Evolutionary conservation across 2,797 vertebrate genomes (phyloP), one percentile per base, ranked within the genome.

Genomic region (Urocyon cinereoargenteus): DNA sequence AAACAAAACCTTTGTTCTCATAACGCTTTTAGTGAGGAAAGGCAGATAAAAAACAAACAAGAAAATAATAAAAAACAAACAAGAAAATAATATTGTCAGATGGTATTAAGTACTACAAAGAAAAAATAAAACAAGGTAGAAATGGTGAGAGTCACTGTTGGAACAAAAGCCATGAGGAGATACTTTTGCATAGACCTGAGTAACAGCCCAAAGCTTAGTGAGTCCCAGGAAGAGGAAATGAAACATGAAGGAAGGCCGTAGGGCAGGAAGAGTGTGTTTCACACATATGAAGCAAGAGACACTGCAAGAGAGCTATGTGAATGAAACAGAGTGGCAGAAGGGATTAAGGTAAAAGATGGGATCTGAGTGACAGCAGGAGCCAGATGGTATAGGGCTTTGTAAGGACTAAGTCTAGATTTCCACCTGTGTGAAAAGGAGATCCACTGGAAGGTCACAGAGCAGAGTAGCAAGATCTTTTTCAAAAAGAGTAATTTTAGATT

Each of bases 401-500:
- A 55, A 40, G 55, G 18, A 53, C 78, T 11, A 36, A 73, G 40
- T 55, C 36, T 34, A 19, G 22, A 70, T 75, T 75, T 90, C 49
- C 86, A 73, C 61, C n/a, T 21, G 2, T 24, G 26, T 73, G 84
- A 91, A 82, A 82, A 21, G 51, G 36, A 91, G 40, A 90, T 26
- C 36, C 22, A 78, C 18, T 40, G 31, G 18, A 83, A 83, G 34
- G 72, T 40, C 45, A 61, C 3, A 4, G 2, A 81, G 45, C 84
- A 96, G 18, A 82, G 7, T 34, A 15, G 36, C n/a, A 92, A n/a
- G 70, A 68, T 36, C 19, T 81, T 91, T 66, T 31, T 49, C 62
- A 86, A 78, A 82, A 72, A 94, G 14, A 5, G 81, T 83, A 31
- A 78, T 75, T 96, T 22, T 82, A 88, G 72, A 93, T 77, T 90